Evolutionary conservation across 2,888 invertebrate species (phyloP).

Genomic region (Nesidiocoris tenuis): DNA sequence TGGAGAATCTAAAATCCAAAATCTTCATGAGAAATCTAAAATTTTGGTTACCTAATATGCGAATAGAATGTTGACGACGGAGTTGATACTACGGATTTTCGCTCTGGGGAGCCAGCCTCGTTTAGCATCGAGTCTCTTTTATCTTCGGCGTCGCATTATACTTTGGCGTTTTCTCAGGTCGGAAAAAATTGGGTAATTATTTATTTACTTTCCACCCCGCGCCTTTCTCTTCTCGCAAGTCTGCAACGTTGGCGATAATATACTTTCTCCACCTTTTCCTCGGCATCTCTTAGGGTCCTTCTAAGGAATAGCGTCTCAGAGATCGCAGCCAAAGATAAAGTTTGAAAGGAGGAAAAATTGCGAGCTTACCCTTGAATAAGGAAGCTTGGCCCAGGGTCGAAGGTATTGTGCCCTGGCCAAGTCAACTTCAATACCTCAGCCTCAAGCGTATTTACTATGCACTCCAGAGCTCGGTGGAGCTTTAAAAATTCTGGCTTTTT

Average conservation of each 20-base stretch:
- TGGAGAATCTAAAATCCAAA: no score
- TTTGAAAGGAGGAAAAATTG: slow-evolving; percentile 41
- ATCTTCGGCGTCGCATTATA: slow-evolving; percentile 33
- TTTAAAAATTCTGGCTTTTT: slow-evolving; percentile 26
- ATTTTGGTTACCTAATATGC: slow-evolving; percentile 26
- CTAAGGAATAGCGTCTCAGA: slow-evolving; percentile 37
- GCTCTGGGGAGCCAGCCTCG: slow-evolving; percentile 28
- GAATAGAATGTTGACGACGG: slow-evolving; percentile 21
- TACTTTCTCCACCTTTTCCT: slow-evolving; percentile 6
- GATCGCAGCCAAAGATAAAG: slow-evolving; percentile 32
- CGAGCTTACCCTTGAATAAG: slow-evolving; percentile 32
- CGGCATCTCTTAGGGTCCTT: not conserved
- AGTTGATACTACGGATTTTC: slow-evolving; percentile 36
- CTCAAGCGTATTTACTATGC: slow-evolving; percentile 36
- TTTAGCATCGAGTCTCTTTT: slow-evolving; percentile 34
- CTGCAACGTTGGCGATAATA: not conserved
- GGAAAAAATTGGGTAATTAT: slow-evolving; percentile 40
- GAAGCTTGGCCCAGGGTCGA: slow-evolving; percentile 20
- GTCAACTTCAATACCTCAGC: slow-evolving; percentile 36
- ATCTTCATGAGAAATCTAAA: no score
- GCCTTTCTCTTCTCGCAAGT: not conserved
- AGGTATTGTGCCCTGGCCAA: slow-evolving; percentile 14
- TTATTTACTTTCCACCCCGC: slow-evolving; percentile 31
- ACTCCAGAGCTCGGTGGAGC: slow-evolving; percentile 3
- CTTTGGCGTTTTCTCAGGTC: slow-evolving; percentile 23